These are phyloP conservation scores for Coregonus clupeaformis DNA, from an alignment of 2,113 vertebrate species.

Conservation along the genomic window DNA sequence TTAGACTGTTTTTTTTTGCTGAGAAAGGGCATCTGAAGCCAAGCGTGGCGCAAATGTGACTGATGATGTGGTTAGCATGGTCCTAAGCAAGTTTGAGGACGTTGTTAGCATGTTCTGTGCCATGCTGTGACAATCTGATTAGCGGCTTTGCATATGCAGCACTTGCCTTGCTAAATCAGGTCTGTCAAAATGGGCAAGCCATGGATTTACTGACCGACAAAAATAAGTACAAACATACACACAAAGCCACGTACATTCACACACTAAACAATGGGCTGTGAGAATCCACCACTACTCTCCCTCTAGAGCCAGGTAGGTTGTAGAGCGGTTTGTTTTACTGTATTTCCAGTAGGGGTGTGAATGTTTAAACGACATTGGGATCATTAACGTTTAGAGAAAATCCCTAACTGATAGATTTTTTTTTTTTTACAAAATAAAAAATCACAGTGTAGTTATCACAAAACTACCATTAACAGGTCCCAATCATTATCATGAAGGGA, in stretches of 20 bases:
- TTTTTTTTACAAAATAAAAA: too few species aligned
- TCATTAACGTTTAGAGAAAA: too few species aligned
- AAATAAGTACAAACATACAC: conserved; percentile 5
- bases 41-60: conserved; percentile 52
- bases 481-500: background rate
- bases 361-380: too few species aligned
- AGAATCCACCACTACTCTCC: background rate
- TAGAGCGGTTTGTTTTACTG: conserved; percentile 6
- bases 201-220: conserved; percentile 33
- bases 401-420: too few species aligned
- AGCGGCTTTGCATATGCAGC: conserved; percentile 40
- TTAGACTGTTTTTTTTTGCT: background rate
- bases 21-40: conserved; percentile 38
- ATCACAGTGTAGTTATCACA: too few species aligned
- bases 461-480: background rate
- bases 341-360: background rate
- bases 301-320: background rate
- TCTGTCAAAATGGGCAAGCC: conserved; percentile 45
- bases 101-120: conserved; percentile 59
- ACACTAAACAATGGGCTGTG: background rate
- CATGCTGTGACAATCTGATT: conserved; percentile 61
- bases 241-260: background rate
- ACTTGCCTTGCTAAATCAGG: conserved; percentile 48
- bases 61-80: conserved; percentile 58
- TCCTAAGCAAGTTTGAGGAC: conserved; percentile 35